A percentile compares a stretch with the other conserved stretches of the same genome.
Conservation (phyloP, 2,113 vertebrate genomes). For the Ceyx cyanopectus region DNA sequence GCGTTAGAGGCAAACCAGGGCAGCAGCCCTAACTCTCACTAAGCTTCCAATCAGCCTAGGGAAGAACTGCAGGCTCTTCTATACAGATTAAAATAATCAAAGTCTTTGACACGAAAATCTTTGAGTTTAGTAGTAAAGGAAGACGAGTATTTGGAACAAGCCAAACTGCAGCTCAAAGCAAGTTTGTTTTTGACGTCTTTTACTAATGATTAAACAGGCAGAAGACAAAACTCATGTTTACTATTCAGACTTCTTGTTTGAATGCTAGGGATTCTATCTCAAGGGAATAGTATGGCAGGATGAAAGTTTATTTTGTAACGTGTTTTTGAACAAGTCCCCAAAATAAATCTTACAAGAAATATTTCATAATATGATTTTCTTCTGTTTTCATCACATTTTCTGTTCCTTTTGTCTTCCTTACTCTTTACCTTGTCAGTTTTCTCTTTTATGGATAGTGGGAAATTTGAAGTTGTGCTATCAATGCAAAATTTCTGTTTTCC, state of each 20-base stretch:
- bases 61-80: not conserved
- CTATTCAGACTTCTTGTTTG: not conserved
- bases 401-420: not conserved
- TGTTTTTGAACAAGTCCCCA: not conserved
- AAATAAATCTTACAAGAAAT: not conserved
- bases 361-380: not conserved
- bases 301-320: not conserved
- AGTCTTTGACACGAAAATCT: not conserved
- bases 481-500: not conserved
- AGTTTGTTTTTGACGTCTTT: not conserved
- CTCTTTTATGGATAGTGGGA: not conserved
- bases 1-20: not conserved
- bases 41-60: not conserved
- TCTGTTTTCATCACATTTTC: not conserved
- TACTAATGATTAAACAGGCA: slow-evolving; percentile 61
- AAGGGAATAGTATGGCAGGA: not conserved
- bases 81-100: not conserved
- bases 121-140: not conserved
- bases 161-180: not conserved
- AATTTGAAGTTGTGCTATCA: not conserved
- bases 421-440: not conserved
- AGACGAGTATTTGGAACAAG: not conserved
- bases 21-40: fast-evolving
- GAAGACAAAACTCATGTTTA: slow-evolving; percentile 27
- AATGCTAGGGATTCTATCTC: not conserved